Evolutionary conservation across 2,797 vertebrate genomes (phyloP).

Genomic region (Galago senegalensis): DNA sequence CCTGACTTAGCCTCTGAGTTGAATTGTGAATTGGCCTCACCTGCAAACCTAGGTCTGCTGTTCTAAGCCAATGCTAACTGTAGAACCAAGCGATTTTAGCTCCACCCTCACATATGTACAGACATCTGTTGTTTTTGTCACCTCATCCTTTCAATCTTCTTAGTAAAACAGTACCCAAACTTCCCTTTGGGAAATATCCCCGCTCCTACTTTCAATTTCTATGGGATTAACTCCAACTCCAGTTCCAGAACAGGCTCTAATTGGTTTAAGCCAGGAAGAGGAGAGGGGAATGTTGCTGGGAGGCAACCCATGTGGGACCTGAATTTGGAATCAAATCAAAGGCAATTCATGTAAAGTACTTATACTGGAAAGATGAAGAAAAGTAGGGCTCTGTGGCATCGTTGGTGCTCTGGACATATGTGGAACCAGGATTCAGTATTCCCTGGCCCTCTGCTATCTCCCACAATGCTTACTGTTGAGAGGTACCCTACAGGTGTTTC

Average conservation of each 20-base stretch:
- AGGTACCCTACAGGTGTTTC: background rate
- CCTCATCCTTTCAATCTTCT: conserved; percentile 22
- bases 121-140: background rate
- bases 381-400: background rate
- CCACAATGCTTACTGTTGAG: background rate
- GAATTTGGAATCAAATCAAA: conserved; percentile 3
- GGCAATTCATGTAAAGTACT: background rate
- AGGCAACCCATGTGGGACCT: background rate
- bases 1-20: background rate
- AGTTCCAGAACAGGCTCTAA: background rate
- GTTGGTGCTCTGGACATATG: background rate
- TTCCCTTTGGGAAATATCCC: background rate
- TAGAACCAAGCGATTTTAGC: background rate
- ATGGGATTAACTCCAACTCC: background rate
- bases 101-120: background rate
- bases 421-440: background rate
- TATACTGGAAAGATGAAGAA: background rate
- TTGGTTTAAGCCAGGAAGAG: background rate
- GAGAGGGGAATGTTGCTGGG: background rate
- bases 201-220: background rate
- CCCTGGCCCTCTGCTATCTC: background rate
- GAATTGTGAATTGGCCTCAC: background rate
- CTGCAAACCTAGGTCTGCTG: background rate
- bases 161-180: background rate
- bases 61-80: background rate